Percentiles rank a stretch among this genome's conserved stretches.
Conservation (phyloP, 2,113 vertebrate genomes). For the Stegostoma tigrinum region DNA sequence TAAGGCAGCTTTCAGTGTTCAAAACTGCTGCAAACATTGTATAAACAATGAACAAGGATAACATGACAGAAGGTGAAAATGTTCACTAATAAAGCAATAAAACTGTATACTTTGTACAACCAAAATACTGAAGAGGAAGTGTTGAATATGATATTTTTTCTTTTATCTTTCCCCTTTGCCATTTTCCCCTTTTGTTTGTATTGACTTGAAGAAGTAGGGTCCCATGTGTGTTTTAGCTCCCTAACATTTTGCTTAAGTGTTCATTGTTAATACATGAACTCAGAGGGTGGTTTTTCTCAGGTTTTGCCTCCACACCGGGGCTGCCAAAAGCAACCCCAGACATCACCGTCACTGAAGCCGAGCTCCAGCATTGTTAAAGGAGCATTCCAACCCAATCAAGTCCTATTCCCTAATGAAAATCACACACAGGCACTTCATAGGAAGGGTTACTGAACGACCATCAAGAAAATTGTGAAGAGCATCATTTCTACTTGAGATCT, state of each 20-base stretch:
- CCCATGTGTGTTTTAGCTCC: background rate
- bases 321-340: too few species aligned
- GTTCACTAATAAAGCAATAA: background rate
- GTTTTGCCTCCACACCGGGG: too few species aligned
- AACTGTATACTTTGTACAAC: background rate
- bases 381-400: background rate
- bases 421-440: background rate
- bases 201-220: background rate
- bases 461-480: background rate
- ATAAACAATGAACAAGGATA: background rate
- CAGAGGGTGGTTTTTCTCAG: too few species aligned
- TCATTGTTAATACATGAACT: background rate
- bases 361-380: too few species aligned
- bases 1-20: constrained; percentile 18
- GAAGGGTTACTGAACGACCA: background rate
- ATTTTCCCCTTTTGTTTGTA: background rate
- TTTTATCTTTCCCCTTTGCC: background rate
- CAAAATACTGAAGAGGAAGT: background rate
- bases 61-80: background rate
- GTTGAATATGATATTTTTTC: background rate
- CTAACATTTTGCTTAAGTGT: background rate
- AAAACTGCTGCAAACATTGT: constrained; percentile 12
- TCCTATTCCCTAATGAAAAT: background rate
- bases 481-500: background rate
- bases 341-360: too few species aligned